Conservation (phyloP, 2,113 vertebrate genomes). For the Telmatochromis sp. region DNA sequence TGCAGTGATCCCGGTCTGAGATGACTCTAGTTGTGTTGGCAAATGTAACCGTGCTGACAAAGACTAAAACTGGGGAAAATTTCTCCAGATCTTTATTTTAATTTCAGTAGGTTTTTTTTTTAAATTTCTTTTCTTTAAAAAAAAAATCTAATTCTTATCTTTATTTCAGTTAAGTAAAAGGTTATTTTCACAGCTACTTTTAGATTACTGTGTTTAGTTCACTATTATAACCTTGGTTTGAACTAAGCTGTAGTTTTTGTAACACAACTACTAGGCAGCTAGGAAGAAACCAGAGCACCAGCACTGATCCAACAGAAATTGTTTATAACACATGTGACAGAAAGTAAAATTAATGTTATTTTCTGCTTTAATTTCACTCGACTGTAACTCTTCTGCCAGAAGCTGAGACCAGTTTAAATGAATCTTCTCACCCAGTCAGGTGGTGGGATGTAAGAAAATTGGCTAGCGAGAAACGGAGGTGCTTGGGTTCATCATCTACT, state of each 20-base stretch:
- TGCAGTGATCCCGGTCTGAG: background rate
- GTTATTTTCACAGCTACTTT: background rate
- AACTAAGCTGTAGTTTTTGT: background rate
- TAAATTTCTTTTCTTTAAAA: rapidly evolving
- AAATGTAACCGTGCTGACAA: background rate
- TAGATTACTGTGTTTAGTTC: background rate
- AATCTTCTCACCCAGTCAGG: background rate
- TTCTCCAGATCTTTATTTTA: rapidly evolving
- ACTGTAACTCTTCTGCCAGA: background rate
- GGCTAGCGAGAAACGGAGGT: conserved; percentile 13
- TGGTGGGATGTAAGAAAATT: conserved; percentile 13
- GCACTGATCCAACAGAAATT: background rate
- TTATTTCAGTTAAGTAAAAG: background rate
- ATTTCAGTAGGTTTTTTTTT: background rate
- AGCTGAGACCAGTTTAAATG: background rate
- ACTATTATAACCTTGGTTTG: background rate
- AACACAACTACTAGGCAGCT: background rate
- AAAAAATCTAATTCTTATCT: background rate
- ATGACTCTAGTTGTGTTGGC: background rate
- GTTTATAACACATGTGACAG: background rate
- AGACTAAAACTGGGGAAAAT: background rate
- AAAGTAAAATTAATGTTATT: background rate
- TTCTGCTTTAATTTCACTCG: background rate
- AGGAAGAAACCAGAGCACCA: rapidly evolving
- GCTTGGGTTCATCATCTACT: conserved; percentile 39